Evolutionary conservation across 2,888 invertebrate species (phyloP).

Genomic region (Dynastes maya): DNA sequence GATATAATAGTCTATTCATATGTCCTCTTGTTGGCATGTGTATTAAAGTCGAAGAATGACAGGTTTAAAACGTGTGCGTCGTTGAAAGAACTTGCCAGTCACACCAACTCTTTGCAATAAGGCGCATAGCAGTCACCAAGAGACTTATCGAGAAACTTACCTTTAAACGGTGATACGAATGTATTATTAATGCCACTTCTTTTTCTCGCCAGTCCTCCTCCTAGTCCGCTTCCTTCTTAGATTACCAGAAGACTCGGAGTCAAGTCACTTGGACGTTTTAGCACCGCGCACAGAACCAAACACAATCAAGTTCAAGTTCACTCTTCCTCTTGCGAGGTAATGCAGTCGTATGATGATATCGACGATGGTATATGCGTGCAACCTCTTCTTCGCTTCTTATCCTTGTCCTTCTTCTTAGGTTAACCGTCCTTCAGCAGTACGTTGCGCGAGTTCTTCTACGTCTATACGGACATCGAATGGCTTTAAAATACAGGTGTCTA

Average conservation of each 20-base stretch:
- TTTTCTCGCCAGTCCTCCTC: neutral
- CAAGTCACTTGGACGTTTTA: constrained; percentile 52
- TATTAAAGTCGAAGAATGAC: neutral
- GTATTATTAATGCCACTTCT: constrained; percentile 27
- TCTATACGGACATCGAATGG: constrained; percentile 64
- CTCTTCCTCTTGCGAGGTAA: constrained; percentile 45
- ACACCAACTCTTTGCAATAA: constrained; percentile 17
- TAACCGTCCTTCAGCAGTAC: constrained; percentile 50
- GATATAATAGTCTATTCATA: constrained; percentile 35
- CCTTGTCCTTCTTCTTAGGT: constrained; percentile 28
- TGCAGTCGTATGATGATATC: constrained; percentile 12
- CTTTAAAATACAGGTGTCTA: constrained; percentile 66
- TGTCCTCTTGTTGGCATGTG: constrained; percentile 10
- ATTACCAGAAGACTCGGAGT: constrained; percentile 57
- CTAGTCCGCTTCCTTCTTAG: constrained; percentile 52
- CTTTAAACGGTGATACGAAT: constrained; percentile 25
- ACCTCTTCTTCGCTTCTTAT: constrained; percentile 22
- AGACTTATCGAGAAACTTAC: neutral
- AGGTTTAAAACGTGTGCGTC: neutral
- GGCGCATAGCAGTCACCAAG: neutral
- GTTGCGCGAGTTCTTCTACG: constrained; percentile 55
- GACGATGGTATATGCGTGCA: constrained; percentile 19
- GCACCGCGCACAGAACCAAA: constrained; percentile 52
- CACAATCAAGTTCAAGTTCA: constrained; percentile 61
- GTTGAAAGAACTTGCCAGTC: constrained; percentile 7